Percentiles rank a stretch among this genome's conserved stretches.
Evolutionary conservation across 1,140 invertebrate genomes (phyloP).

Genomic region (Macrobrachium nipponense): DNA sequence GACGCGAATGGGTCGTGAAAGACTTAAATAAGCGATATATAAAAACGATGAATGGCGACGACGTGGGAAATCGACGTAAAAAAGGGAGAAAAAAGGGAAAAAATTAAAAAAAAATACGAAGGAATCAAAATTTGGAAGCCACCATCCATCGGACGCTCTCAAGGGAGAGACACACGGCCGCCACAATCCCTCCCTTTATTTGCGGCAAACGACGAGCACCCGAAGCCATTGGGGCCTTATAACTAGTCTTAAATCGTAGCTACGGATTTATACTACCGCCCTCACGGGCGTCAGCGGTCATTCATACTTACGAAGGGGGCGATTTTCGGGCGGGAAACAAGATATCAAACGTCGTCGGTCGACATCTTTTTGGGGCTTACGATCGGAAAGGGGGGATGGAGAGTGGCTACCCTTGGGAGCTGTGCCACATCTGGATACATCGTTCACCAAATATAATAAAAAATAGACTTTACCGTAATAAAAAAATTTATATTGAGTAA

Average conservation of each 20-base stretch:
- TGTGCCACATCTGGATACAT: not conserved
- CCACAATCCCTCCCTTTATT: not conserved
- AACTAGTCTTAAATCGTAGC: too few species aligned
- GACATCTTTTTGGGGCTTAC: conserved; percentile 41
- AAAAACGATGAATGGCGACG: too few species aligned
- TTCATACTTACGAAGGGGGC: conserved; percentile 3
- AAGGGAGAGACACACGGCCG: too few species aligned
- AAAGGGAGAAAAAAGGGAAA: not conserved
- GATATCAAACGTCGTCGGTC: conserved; percentile 45
- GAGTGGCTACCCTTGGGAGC: conserved; percentile 6
- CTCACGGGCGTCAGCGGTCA: not conserved
- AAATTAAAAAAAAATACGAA: not conserved
- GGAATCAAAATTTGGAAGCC: conserved; percentile 42
- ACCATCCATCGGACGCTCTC: conserved; percentile 44
- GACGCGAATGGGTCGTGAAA: too few species aligned
- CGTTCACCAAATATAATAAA: not conserved
- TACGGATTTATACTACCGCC: not conserved
- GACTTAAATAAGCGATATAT: too few species aligned
- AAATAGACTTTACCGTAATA: too few species aligned
- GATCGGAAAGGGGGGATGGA: not conserved
- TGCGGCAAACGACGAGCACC: not conserved
- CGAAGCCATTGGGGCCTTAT: not conserved
- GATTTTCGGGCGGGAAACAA: not conserved
- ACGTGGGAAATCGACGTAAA: not conserved
- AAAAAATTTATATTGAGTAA: too few species aligned